Evolutionary conservation across 2,888 invertebrate genomes (phyloP).

Genomic region (Chloromyia formosa): DNA sequence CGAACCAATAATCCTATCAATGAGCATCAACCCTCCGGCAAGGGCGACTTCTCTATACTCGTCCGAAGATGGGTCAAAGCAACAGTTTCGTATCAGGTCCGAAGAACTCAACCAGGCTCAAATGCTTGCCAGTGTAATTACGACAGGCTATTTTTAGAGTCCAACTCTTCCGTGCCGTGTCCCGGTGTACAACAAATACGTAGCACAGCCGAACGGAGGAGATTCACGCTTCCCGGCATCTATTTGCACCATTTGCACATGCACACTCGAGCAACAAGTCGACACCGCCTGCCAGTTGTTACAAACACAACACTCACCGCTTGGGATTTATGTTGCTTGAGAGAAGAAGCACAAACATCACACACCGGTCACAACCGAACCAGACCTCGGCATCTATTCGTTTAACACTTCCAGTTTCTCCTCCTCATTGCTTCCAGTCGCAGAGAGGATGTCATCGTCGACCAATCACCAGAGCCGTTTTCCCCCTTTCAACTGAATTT

Average conservation of each 20-base stretch:
- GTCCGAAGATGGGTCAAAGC: conserved; percentile 19
- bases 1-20: not conserved
- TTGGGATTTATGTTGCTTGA: not conserved
- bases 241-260: conserved; percentile 1
- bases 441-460: conserved; percentile 1
- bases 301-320: not conserved
- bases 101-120: not conserved
- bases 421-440: not conserved
- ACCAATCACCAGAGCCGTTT: conserved; percentile 3
- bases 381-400: not conserved
- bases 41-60: conserved; percentile 33
- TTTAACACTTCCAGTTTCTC: conserved; percentile 21
- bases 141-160: conserved; percentile 30
- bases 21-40: conserved; percentile 34
- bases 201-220: not conserved
- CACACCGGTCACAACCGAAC: not conserved
- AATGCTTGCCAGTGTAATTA: not conserved
- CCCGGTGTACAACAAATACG: not conserved
- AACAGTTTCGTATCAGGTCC: not conserved
- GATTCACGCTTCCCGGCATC: not conserved
- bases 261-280: not conserved
- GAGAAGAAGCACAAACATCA: not conserved
- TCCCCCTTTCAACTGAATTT: conserved; percentile 9
- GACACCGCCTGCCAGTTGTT: not conserved
- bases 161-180: not conserved